Conservation (phyloP, 2,888 invertebrate genomes). For the Diloba caeruleocephala region DNA sequence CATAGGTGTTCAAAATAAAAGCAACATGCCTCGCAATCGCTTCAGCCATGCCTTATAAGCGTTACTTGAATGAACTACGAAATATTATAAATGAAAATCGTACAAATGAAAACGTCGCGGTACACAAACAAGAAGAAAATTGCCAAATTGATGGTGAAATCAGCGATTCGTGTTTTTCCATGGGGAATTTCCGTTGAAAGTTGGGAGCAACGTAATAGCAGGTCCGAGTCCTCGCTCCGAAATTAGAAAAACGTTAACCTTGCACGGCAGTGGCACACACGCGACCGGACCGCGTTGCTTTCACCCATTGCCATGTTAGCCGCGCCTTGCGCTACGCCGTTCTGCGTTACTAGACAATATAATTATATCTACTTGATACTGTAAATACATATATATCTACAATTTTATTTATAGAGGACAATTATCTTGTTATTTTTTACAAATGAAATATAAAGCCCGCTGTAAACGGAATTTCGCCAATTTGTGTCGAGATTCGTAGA, state of each 20-base stretch:
- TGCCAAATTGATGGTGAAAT: constrained; percentile 61
- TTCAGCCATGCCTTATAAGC: constrained; percentile 10
- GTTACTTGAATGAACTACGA: constrained; percentile 12
- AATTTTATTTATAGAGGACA: neutral
- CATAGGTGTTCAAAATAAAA: neutral
- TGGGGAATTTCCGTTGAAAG: constrained; percentile 83
- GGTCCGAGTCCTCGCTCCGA: constrained; percentile 77
- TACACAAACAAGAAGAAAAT: constrained; percentile 61
- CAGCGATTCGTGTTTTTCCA: constrained; percentile 72
- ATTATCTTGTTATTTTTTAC: too few relatives aligned
- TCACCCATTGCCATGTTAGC: constrained; percentile 79
- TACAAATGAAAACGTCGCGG: constrained; percentile 27
- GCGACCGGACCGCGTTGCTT: constrained; percentile 77
- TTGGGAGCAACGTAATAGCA: constrained; percentile 73
- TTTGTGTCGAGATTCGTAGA: too few relatives aligned
- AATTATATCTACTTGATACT: constrained; percentile 60
- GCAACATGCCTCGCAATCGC: neutral
- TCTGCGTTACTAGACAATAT: constrained; percentile 74
- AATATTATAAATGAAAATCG: constrained; percentile 38
- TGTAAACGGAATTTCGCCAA: too few relatives aligned
- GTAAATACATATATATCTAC: constrained; percentile 10
- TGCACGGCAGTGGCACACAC: constrained; percentile 78
- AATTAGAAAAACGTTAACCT: constrained; percentile 86
- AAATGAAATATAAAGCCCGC: too few relatives aligned
- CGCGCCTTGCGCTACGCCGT: constrained; percentile 58